Percentiles rank a stretch among this genome's conserved stretches.
These are phyloP conservation scores for Seriola aureovittata DNA, from an alignment of 2,113 vertebrate species.

Conservation along the genomic window DNA sequence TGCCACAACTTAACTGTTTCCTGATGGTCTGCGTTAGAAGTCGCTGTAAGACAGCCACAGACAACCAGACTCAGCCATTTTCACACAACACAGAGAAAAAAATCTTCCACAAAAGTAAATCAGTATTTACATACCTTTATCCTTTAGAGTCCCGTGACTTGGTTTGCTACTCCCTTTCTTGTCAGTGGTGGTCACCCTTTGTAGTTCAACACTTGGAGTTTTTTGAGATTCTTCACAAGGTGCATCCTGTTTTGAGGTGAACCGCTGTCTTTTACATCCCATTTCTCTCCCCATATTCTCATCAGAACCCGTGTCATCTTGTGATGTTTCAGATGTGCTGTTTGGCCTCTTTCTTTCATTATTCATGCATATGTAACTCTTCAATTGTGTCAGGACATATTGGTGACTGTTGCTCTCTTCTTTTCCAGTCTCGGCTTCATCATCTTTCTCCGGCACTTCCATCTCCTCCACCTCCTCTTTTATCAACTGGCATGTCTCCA, in stretches of 20 bases:
- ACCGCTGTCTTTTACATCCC: neutral
- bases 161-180: neutral
- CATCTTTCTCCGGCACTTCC: neutral
- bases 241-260: neutral
- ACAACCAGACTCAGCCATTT: neutral
- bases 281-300: neutral
- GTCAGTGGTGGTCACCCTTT: neutral
- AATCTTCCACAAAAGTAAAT: neutral
- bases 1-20: neutral
- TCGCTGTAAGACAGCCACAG: slow-evolving; percentile 2
- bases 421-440: neutral
- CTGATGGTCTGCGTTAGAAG: neutral
- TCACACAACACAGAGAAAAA: neutral
- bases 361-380: neutral
- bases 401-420: neutral
- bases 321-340: neutral
- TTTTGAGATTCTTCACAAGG: neutral
- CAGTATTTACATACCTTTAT: slow-evolving; percentile 26
- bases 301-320: neutral
- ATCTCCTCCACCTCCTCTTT: slow-evolving; percentile 8
- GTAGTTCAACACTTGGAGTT: neutral
- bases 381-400: neutral
- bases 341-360: slow-evolving; percentile 1
- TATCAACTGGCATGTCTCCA: neutral
- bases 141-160: neutral